Percentiles rank a stretch among this genome's conserved stretches.
These are phyloP conservation scores for Eciton burchellii DNA, from an alignment of 1,140 invertebrate genomes.

Conservation along the genomic window DNA sequence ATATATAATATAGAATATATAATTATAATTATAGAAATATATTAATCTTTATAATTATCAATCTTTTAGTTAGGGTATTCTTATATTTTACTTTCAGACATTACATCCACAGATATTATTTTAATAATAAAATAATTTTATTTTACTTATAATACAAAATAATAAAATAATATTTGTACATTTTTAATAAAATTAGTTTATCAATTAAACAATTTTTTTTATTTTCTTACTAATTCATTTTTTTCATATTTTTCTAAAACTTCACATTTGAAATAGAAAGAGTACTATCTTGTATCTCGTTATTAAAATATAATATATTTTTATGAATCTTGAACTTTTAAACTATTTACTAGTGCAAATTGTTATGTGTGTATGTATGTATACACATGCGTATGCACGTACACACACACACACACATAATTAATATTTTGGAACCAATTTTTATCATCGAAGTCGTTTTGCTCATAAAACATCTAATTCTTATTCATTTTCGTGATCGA, in stretches of 20 bases:
- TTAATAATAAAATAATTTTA: slow-evolving; percentile 19
- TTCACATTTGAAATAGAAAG: slow-evolving; percentile 8
- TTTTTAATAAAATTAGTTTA: neutral
- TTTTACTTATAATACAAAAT: slow-evolving; percentile 1
- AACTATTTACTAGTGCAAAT: neutral
- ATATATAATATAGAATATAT: slow-evolving; percentile 7
- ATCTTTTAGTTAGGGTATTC: slow-evolving; percentile 13
- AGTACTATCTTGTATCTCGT: neutral
- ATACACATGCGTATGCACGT: no score
- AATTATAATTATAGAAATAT: slow-evolving; percentile 6
- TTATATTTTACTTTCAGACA: slow-evolving; percentile 17
- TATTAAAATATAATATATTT: slow-evolving; percentile 20
- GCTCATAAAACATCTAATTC: slow-evolving; percentile 17
- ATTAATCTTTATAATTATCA: neutral
- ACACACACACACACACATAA: no score
- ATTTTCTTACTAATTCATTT: slow-evolving; percentile 1
- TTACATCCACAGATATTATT: slow-evolving; percentile 32
- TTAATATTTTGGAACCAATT: neutral
- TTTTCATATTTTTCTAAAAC: neutral
- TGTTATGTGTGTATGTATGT: no score
- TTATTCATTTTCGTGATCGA: neutral
- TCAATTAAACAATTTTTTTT: slow-evolving; percentile 9
- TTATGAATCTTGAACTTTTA: slow-evolving; percentile 3
- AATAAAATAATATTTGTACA: neutral
- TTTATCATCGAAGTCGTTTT: neutral